These are phyloP conservation scores for Caranx melampygus DNA, from an alignment of 2,113 vertebrate genomes.

Conservation along the genomic window DNA sequence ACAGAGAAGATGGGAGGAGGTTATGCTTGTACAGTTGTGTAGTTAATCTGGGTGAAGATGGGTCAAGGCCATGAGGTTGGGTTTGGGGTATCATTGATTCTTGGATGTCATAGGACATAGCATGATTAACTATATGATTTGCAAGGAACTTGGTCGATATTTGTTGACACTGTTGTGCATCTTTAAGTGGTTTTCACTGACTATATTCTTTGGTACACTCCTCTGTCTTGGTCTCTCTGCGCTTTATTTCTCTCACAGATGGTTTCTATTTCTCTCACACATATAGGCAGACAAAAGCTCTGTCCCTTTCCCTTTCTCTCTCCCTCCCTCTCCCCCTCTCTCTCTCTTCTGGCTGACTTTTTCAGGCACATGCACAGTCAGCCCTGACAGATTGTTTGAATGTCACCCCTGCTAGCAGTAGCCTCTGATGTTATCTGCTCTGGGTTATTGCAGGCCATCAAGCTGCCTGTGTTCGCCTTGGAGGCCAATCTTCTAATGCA, in stretches of 20 bases:
- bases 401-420: slow-evolving; percentile 77
- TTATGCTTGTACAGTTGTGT: slow-evolving; percentile 43
- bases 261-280: slow-evolving; percentile 15
- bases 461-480: slow-evolving; percentile 29
- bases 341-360: slow-evolving; percentile 29
- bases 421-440: slow-evolving; percentile 74
- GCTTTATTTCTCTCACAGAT: slow-evolving; percentile 19
- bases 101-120: not conserved
- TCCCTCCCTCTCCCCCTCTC: not conserved
- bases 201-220: not conserved
- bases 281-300: slow-evolving; percentile 7
- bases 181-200: slow-evolving; percentile 3
- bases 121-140: slow-evolving; percentile 3
- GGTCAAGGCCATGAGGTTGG: not conserved
- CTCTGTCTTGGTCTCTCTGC: not conserved
- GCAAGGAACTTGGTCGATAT: not conserved
- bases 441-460: slow-evolving; percentile 70
- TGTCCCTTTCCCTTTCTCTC: not conserved
- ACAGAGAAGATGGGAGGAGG: slow-evolving; percentile 12
- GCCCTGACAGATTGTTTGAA: slow-evolving; percentile 80
- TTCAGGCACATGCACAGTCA: slow-evolving; percentile 70
- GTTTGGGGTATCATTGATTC: too few relatives aligned
- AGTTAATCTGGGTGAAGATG: slow-evolving; percentile 36
- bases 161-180: not conserved
- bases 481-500: slow-evolving; percentile 40